phyloP scores from a whole-genome alignment of 2,797 vertebrate genomes.

The Micromesistius poutassou region DNA sequence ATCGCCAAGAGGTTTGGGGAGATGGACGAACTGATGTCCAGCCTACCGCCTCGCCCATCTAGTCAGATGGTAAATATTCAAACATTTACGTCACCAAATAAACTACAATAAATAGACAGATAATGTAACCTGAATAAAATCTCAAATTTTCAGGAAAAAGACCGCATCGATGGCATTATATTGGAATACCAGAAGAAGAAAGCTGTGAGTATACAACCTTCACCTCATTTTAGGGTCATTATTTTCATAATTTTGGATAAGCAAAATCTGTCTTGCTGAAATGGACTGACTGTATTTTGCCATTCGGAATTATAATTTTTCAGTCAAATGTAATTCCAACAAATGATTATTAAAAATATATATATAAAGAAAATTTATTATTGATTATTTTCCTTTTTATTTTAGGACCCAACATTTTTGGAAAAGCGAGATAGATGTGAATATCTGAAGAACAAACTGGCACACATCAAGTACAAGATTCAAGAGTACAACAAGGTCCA shows the following conservation, averaged over 20 bases:
- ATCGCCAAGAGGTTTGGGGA: constrained; percentile 83
- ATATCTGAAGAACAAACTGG: constrained; percentile 94
- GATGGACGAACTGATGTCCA: constrained; percentile 83
- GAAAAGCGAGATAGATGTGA: constrained; percentile 96
- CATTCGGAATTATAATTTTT: neutral
- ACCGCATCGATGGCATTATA: constrained; percentile 82
- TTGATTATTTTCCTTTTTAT: constrained; percentile 15
- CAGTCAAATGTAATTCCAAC: neutral
- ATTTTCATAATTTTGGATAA: neutral
- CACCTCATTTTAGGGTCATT: neutral
- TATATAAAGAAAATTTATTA: no score
- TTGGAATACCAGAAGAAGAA: constrained; percentile 89
- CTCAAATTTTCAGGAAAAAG: constrained; percentile 78
- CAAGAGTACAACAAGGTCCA: constrained; percentile 87
- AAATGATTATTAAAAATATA: no score
- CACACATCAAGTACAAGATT: constrained; percentile 94
- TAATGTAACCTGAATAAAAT: neutral
- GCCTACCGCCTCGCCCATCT: constrained; percentile 74
- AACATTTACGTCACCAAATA: neutral
- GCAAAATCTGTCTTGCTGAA: neutral
- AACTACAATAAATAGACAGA: neutral
- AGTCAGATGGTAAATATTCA: constrained; percentile 74
- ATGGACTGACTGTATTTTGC: neutral
- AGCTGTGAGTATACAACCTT: constrained; percentile 77
- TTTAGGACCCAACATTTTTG: constrained; percentile 87